phyloP scores from a whole-genome alignment of 2,888 invertebrate species.

The Drosophila lutescens region DNA sequence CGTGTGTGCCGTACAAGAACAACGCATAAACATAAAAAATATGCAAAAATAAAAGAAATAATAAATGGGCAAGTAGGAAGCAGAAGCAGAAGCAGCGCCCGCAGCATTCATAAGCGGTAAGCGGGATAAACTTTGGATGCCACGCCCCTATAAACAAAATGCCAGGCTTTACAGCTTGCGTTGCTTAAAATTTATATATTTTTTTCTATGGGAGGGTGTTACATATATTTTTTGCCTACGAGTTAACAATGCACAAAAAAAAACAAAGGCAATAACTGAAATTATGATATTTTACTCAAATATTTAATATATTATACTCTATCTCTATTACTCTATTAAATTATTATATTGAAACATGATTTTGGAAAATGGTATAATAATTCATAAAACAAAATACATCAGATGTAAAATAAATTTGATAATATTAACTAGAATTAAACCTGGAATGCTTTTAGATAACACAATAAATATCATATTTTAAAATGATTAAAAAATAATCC shows the following conservation, averaged over 20 bases:
- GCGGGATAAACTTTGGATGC: slow-evolving; percentile 49
- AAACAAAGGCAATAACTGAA: background rate
- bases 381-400: too few species aligned
- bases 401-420: too few species aligned
- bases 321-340: too few species aligned
- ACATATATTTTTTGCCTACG: background rate
- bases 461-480: too few species aligned
- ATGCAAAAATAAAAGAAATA: slow-evolving; percentile 41
- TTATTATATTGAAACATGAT: background rate
- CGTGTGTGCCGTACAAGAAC: slow-evolving; percentile 27
- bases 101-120: slow-evolving; percentile 16
- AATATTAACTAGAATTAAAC: too few species aligned
- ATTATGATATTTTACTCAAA: too few species aligned
- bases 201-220: slow-evolving; percentile 24
- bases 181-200: slow-evolving; percentile 59
- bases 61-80: slow-evolving; percentile 35
- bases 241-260: background rate
- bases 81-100: background rate
- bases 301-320: too few species aligned
- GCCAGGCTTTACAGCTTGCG: slow-evolving; percentile 59
- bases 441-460: too few species aligned
- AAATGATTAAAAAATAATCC: too few species aligned
- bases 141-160: slow-evolving; percentile 66
- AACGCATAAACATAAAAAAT: slow-evolving; percentile 61
- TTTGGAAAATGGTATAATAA: background rate